Evolutionary conservation across 2,113 vertebrate genomes (phyloP), one percentile per base, ranked within the genome.

Genomic region (Eretmochelys imbricata): DNA sequence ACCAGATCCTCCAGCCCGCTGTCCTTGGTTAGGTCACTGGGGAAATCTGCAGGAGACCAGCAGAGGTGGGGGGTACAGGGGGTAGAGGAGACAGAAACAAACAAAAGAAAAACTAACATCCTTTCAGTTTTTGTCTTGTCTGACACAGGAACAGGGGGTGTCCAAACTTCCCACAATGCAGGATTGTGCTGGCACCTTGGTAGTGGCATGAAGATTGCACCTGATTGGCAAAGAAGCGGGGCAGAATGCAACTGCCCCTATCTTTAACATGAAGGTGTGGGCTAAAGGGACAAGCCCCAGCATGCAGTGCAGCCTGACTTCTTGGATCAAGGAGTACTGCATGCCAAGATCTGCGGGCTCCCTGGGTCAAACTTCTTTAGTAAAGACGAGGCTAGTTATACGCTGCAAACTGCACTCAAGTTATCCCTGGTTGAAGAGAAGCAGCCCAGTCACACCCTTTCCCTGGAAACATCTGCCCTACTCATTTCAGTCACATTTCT

Each of bases 1-100:
- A 95, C 96, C 97, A 97, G 97, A 96, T 98, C 98, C 98, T 97
- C 96, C 97, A 97, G 95, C 98, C 94, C 20, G 59, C 97, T 96
- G 96, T 98, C 98, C 98, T 98, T 95, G 91, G 98, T 97, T 24
- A 92, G 97, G 97, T 98, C 97, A 97, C 97, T 97, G 97, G 97
- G 96, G 97, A 98, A 98, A 97, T 97, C 86, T 96, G 97, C 4
- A 1, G 87, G 91, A 97, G 96, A 95, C 84, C 81, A 97, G 88
- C 6, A 42, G 65, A 88, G 92, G 11, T 31, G 10, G 48, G n/a
- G 46, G 3, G 19, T 14, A 25, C 1, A 12, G 7, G 76, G 14
- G 49, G 27, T 54, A 27, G 50, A 86, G n/a, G 91, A 79, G 82
- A 92, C 80, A 38, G 62, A 93, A 82, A 84, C 35, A 75, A 72